These are phyloP conservation scores for Leuciscus idus DNA, from an alignment of 2,113 vertebrate genomes.

Conservation along the genomic window DNA sequence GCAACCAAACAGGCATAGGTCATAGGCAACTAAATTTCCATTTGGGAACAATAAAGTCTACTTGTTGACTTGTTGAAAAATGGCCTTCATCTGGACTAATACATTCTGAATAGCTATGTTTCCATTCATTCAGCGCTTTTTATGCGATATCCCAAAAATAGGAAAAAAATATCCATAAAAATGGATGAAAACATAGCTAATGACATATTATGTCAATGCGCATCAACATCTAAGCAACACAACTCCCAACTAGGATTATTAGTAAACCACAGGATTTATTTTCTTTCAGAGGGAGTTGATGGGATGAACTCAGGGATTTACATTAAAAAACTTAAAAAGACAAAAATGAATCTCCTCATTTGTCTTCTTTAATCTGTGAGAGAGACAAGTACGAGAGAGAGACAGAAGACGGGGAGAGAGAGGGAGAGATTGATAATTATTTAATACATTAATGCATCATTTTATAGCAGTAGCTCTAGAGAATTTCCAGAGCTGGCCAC, in stretches of 20 bases:
- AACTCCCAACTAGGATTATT: conserved; percentile 18
- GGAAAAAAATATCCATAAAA: too few relatives aligned
- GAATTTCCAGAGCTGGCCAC: conserved; percentile 6
- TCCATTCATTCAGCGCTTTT: too few relatives aligned
- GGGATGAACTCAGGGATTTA: neutral
- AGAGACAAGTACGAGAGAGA: neutral
- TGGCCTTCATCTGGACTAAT: too few relatives aligned
- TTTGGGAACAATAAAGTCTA: too few relatives aligned
- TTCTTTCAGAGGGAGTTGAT: neutral
- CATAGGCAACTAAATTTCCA: too few relatives aligned
- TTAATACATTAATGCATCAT: neutral
- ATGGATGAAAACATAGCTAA: too few relatives aligned
- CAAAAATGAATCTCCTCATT: neutral
- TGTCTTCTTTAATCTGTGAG: neutral
- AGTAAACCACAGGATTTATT: conserved; percentile 31
- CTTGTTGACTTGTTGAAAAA: too few relatives aligned
- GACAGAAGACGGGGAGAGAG: neutral
- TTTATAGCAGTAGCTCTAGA: neutral
- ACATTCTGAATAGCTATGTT: too few relatives aligned
- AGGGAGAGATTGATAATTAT: neutral
- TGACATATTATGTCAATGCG: neutral
- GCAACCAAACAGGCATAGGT: too few relatives aligned
- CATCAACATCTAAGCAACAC: conserved; percentile 23
- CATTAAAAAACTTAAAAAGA: neutral
- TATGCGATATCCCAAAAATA: too few relatives aligned